phyloP scores from a whole-genome alignment of 2,797 vertebrate genomes.

The Epinephelus malabaricus region DNA sequence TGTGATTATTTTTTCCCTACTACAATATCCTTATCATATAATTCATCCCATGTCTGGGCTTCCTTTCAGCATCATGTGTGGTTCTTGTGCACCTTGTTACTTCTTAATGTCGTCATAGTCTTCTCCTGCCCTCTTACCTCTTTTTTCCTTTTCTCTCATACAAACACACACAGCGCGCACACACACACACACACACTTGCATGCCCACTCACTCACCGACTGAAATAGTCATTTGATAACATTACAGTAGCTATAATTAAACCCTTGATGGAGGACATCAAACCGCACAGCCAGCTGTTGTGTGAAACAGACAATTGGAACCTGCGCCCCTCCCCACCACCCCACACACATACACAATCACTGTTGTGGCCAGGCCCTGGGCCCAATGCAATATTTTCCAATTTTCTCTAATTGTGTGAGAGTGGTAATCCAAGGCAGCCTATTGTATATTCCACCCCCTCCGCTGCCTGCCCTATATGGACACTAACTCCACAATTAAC shows the following conservation, averaged over 20 bases:
- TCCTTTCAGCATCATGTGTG: conserved; percentile 29
- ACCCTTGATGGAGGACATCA: conserved; percentile 82
- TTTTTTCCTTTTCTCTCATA: neutral
- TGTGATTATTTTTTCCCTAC: conserved; percentile 19
- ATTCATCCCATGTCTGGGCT: conserved; percentile 26
- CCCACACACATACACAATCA: conserved; percentile 65
- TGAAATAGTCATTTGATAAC: conserved; percentile 81
- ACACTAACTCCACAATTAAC: conserved; percentile 86
- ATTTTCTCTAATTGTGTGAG: conserved; percentile 87
- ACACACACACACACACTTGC: neutral
- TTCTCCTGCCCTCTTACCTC: conserved; percentile 10
- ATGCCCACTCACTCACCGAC: conserved; percentile 39
- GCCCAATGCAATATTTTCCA: conserved; percentile 88
- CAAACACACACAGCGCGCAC: conserved; percentile 5
- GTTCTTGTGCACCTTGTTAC: conserved; percentile 29
- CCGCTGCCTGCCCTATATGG: conserved; percentile 78
- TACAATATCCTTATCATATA: conserved; percentile 30
- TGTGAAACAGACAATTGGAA: conserved; percentile 77
- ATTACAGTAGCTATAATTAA: conserved; percentile 84
- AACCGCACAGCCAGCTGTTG: conserved; percentile 81
- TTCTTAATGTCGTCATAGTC: conserved; percentile 43
- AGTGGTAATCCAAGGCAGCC: conserved; percentile 85
- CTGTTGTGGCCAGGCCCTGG: conserved; percentile 72
- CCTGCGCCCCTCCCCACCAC: conserved; percentile 47
- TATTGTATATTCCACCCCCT: conserved; percentile 82